Percentiles rank a stretch among this genome's conserved stretches.
These are phyloP conservation scores for Athene cunicularia DNA, from an alignment of 2,113 vertebrate genomes.

Conservation along the genomic window DNA sequence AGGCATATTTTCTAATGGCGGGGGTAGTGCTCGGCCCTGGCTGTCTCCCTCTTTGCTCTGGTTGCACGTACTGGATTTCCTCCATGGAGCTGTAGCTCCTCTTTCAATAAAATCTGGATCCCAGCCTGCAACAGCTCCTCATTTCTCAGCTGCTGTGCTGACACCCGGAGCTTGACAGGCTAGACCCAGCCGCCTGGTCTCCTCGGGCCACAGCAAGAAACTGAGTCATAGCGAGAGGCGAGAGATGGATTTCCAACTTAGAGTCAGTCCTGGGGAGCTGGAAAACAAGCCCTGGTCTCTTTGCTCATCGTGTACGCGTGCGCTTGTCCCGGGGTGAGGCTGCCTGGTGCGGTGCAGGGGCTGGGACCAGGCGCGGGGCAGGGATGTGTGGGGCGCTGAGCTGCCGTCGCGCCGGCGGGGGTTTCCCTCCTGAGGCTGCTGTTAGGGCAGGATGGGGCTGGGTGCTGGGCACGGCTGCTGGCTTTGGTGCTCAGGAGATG, in stretches of 20 bases:
- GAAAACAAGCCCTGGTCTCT: background rate
- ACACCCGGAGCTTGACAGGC: background rate
- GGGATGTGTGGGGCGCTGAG: rapidly evolving
- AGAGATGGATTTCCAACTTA: background rate
- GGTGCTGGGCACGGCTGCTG: background rate
- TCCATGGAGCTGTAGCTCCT: background rate
- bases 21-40: background rate
- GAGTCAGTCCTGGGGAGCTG: background rate
- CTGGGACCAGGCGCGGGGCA: background rate
- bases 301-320: rapidly evolving
- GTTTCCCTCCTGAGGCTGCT: background rate
- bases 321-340: background rate
- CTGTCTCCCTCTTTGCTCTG: background rate
- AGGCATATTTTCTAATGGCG: background rate
- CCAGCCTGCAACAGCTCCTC: background rate
- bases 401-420: rapidly evolving
- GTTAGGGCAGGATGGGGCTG: background rate
- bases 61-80: background rate
- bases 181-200: background rate
- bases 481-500: background rate
- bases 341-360: background rate
- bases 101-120: background rate
- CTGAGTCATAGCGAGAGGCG: background rate
- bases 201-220: background rate
- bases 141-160: background rate